Base-by-base conservation (phyloP, 2,888 invertebrate species). In the Acronicta aceris region DNA sequence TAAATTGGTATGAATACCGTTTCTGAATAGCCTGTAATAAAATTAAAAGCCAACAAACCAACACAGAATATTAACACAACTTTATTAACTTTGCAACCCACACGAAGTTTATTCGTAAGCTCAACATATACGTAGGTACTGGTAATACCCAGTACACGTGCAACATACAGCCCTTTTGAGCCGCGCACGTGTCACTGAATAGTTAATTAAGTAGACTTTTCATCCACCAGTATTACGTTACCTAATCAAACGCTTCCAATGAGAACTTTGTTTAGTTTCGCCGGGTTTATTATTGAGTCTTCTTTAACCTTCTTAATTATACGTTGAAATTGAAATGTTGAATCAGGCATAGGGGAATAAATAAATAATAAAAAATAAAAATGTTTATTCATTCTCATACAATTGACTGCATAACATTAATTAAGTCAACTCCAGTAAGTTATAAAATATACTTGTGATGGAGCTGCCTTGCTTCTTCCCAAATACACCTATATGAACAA, bases 171-270 rank as follows among this genome's bases (percentile, higher is more conserved):
- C 60, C 59, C 65, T 68, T n/a, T 72, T 74, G 77, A 81, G 64
- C 54, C 40, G 21, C 58, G 66, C 73, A 72, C 76, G 74, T 71
- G 80, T 66, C 66, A 47, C 63, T 76, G 80, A 79, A 81, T 81
- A 72, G 52, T 50, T 57, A 78, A 81, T 78, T 59, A 76, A 58
- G 48, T 60, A 52, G 46, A 60, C 69, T 67, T 74, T 69, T 67
- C 65, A 76, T 62, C 25, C 50, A 54, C 43, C 38, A 46, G 67
- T 57, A 67, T 71, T 64, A 71, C 48, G 40, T 21, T 30, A 40
- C 36, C 33, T 65, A 67, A 68, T 71, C 41, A 73, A 69, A 68
- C 66, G 63, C 70, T 6, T 15, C 42, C 42, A 51, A 60, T 61
- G 47, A 53, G n/a, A 15, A 50, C 17, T 38, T 21, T 9, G 48